These are phyloP conservation scores for Steinernema carpocapsae DNA, from an alignment of 2,888 invertebrate genomes.

Conservation along the genomic window DNA sequence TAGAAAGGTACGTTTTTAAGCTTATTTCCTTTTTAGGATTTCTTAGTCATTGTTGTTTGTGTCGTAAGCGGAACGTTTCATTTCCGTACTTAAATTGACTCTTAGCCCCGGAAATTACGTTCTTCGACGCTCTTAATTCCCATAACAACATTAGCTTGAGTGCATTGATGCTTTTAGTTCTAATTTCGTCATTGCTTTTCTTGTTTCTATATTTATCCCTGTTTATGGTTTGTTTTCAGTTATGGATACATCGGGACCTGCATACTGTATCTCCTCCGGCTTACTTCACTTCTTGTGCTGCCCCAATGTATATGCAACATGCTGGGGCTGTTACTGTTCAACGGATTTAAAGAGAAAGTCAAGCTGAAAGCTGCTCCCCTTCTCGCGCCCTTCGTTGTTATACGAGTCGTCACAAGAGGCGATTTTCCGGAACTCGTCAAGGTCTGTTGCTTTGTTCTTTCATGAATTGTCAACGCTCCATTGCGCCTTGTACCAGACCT, in stretches of 20 bases:
- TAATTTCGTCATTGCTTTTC: too few relatives aligned
- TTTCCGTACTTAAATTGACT: background rate
- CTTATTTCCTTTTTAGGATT: too few relatives aligned
- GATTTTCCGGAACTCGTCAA: conserved; percentile 89
- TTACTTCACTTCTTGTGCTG: conserved; percentile 67
- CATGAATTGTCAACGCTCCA: conserved; percentile 23
- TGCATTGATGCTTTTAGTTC: too few relatives aligned
- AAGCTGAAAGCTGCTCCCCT: conserved; percentile 82
- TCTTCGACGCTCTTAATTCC: background rate
- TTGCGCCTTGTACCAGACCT: background rate
- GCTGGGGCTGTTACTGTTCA: conserved; percentile 78
- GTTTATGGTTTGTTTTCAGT: conserved; percentile 49
- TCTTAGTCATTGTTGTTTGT: background rate
- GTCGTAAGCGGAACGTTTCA: conserved; percentile 1
- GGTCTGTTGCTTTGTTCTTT: conserved; percentile 50
- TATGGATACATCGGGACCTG: conserved; percentile 64
- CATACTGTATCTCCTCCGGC: conserved; percentile 62
- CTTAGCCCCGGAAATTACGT: background rate
- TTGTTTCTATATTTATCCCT: background rate
- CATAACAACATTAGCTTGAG: background rate
- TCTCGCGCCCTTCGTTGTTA: conserved; percentile 89
- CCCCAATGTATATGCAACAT: conserved; percentile 69
- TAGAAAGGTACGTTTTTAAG: conserved; percentile 49
- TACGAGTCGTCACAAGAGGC: conserved; percentile 90
- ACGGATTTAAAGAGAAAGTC: conserved; percentile 91